phyloP scores from a whole-genome alignment of 2,797 vertebrate genomes.

The Botia almorhae region DNA sequence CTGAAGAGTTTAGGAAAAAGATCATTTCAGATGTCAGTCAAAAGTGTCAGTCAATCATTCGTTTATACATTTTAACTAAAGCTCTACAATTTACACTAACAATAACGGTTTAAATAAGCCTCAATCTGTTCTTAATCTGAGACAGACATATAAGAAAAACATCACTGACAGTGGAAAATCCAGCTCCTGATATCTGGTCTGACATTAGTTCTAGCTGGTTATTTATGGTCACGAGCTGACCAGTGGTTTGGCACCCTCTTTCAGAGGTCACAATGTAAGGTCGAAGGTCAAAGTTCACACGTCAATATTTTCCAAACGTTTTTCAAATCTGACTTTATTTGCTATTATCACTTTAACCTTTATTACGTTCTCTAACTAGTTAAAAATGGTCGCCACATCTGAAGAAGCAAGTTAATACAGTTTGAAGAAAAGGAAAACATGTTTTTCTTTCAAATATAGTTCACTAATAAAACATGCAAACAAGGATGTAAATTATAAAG shows the following conservation, averaged over 20 bases:
- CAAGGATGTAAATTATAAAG: neutral
- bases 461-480: neutral
- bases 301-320: no score
- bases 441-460: neutral
- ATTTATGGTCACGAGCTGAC: no score
- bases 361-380: neutral
- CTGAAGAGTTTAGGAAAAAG: conserved; percentile 70
- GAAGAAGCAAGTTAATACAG: neutral
- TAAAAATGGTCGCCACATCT: neutral
- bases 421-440: neutral
- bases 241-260: no score
- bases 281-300: no score
- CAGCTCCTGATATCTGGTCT: neutral
- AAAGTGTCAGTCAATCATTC: neutral
- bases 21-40: neutral
- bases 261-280: no score
- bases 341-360: neutral
- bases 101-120: neutral
- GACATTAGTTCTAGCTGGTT: neutral
- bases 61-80: neutral
- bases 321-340: neutral
- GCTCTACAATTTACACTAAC: neutral
- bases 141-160: neutral
- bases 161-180: neutral
- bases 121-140: neutral